Evolutionary conservation across 2,797 vertebrate genomes (phyloP).

Genomic region (Prionace glauca): DNA sequence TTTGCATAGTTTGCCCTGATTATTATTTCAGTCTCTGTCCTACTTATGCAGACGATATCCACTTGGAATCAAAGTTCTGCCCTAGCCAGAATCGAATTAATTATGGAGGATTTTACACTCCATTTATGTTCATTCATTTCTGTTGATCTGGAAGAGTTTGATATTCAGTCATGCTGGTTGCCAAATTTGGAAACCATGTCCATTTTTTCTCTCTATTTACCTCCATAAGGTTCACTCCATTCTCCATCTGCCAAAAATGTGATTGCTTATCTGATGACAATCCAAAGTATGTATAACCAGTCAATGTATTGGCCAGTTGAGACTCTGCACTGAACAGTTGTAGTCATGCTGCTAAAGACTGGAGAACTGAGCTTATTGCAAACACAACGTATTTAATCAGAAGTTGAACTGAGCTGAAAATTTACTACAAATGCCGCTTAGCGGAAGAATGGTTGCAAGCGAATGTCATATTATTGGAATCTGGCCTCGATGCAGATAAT

Average conservation of each 20-base stretch:
- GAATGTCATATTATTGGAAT: background rate
- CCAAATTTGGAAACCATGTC: background rate
- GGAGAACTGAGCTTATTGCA: background rate
- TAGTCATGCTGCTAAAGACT: background rate
- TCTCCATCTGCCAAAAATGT: too few species aligned
- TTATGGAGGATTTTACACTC: background rate
- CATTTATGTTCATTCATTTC: background rate
- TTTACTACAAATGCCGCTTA: background rate
- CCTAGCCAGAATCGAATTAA: background rate
- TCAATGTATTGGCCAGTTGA: too few species aligned
- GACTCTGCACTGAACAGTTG: background rate
- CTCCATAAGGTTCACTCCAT: too few species aligned
- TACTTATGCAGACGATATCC: background rate
- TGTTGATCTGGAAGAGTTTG: background rate
- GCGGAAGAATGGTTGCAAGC: background rate
- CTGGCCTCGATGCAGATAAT: background rate
- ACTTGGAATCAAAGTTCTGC: background rate
- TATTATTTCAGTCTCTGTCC: background rate
- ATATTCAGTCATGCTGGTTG: background rate
- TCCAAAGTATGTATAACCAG: too few species aligned
- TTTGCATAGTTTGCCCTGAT: background rate
- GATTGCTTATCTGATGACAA: too few species aligned
- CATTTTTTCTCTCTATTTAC: background rate
- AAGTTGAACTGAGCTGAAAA: background rate
- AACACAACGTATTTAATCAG: background rate